Base-by-base conservation (phyloP, 2,797 vertebrate genomes). In the Ctenopoma multispine region DNA sequence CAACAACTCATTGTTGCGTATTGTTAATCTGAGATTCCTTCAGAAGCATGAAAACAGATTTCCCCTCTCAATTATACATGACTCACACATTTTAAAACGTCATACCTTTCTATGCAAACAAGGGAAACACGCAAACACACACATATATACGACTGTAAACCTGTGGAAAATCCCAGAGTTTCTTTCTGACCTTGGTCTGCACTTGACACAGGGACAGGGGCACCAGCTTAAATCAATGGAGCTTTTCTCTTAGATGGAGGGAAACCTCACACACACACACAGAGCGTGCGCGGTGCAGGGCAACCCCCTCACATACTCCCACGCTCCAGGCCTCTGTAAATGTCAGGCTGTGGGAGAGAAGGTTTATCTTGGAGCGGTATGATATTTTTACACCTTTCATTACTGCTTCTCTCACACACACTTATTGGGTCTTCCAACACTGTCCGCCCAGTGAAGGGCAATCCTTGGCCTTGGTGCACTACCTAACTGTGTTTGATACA, bases 331-430 rank as follows among this genome's bases (percentile, higher is more conserved):
- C 93, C 76, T 40, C 91, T 88, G 93, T 93, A 95, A 94, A 95
- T 95, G 95, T 95, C 94, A 95, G 87, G 88, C 85, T 82, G 89
- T 83, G 75, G 84, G 92, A 92, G 80, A 92, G 83, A 83, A 78
- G 93, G 94, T 95, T 96, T 94, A 94, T 93, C 93, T 96, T 96
- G 95, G 95, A 96, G 82, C 71, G 13, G 70, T 18, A 34, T 89
- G 83, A 85, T 95, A 95, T 96, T 96, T 96, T 96, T 95, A 94
- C 94, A 96, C 94, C 89, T 93, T 91, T 90, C 73, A 75, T 82
- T 81, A 70, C 78, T 77, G 64, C 54, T 12, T 74, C 70, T 69
- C 49, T 49, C 43, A 62, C 59, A 60, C 27, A 61, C 24, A 31
- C 44, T 66, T 36, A 55, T 15, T 34, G 43, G 4, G 51, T 69